phyloP scores from a whole-genome alignment of 2,888 invertebrate genomes.

The Strigamia maritima region DNA sequence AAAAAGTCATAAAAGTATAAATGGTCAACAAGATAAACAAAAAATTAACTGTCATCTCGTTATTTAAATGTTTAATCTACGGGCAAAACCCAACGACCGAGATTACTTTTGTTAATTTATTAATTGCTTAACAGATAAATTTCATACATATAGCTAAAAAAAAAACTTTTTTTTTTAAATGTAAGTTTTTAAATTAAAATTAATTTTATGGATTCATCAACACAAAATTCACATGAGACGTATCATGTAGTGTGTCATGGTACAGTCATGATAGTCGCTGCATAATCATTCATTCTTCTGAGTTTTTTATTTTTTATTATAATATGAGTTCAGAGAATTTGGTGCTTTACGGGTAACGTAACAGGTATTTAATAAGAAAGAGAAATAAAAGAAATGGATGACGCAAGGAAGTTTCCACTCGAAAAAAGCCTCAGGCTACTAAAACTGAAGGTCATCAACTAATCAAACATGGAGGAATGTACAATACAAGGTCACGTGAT shows the following conservation, averaged over 20 bases:
- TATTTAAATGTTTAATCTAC: neutral
- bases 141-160: too few species aligned
- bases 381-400: slow-evolving; percentile 21
- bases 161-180: too few species aligned
- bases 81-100: neutral
- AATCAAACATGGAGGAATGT: slow-evolving; percentile 31
- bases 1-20: slow-evolving; percentile 17
- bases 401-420: slow-evolving; percentile 27
- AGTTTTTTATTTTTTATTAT: neutral
- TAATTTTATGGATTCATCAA: neutral
- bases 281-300: neutral
- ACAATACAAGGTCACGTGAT: slow-evolving; percentile 32
- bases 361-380: slow-evolving; percentile 25
- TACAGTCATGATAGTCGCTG: neutral
- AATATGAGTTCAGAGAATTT: slow-evolving; percentile 1
- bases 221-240: neutral
- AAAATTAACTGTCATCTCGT: neutral
- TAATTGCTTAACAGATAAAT: too few species aligned
- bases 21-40: neutral
- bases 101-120: neutral
- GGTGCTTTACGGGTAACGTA: slow-evolving; percentile 21
- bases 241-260: neutral
- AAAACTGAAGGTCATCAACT: slow-evolving; percentile 30
- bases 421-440: neutral
- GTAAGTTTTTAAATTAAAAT: neutral